Base-by-base conservation (phyloP, 2,797 vertebrate genomes). In the Scomberomorus guttatus region DNA sequence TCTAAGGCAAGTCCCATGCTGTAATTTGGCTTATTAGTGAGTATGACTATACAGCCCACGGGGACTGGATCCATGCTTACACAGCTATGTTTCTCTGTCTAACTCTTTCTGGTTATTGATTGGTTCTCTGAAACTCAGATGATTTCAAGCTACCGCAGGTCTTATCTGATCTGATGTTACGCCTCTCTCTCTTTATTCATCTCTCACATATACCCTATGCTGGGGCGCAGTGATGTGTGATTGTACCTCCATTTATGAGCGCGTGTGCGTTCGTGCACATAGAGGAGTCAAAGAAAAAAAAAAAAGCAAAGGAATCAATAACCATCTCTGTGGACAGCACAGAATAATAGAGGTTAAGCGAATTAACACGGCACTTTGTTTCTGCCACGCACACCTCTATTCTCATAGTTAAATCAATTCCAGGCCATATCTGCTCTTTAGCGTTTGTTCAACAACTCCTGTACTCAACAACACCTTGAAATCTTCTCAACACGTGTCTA, bases 301-400 rank as follows among this genome's bases (percentile, higher is more conserved):
- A 18, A 46, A 20, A 2, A 20, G 69, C 55, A 77, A 42, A 70
- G 22, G 54, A 88, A 92, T 93, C 91, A 84, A 91, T 92, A 87
- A 44, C 59, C 22, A 13, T 82, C 76, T 81, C 72, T 75, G 68
- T 84, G 68, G 86, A 87, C 74, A 60, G 82, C 67, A 72, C 83
- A 69, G 77, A 86, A 90, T 82, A 89, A 85, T 79, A 48, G 77
- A 89, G 84, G 90, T 90, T 90, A 92, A 91, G 77, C 84, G 81
- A 90, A 93, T 92, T 86, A 90, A 84, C 86, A 81, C 59, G 64
- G 75, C 58, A 52, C 81, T 87, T 82, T 89, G 83, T 84, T 83
- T 81, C 67, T 74, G 85, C 79, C 10, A 32, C 70, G 83, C 72
- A 46, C 72, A 66, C 51, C 48, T 71, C 73, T 77, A 39, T 82